phyloP scores from a whole-genome alignment of 37 sponge, comb jelly and placozoan species.

The Sycon ciliatum region DNA sequence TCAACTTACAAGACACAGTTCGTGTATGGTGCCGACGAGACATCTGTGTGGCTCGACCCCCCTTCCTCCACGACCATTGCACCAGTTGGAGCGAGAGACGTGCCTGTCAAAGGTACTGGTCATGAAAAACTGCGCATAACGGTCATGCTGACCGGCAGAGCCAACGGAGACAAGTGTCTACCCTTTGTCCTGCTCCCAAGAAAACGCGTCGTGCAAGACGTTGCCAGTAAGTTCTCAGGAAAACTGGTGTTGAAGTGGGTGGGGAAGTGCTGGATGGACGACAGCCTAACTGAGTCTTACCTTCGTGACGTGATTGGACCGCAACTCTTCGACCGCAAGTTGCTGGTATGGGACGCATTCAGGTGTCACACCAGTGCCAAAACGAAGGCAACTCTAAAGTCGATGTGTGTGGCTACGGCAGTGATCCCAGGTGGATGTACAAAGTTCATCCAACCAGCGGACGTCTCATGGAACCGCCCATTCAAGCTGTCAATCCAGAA shows the following conservation, averaged over 20 bases:
- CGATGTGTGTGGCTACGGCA: too few species aligned
- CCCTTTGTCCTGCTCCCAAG: conserved; percentile 48
- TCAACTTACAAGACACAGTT: not conserved
- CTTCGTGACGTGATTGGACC: conserved; percentile 17
- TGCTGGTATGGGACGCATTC: conserved; percentile 48
- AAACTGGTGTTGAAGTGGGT: conserved; percentile 18
- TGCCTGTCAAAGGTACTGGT: conserved; percentile 35
- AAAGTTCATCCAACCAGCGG: conserved; percentile 13
- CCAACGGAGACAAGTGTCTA: conserved; percentile 37
- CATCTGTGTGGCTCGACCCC: conserved; percentile 49
- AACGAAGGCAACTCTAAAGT: too few species aligned
- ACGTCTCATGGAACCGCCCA: not conserved
- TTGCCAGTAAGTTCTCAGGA: too few species aligned
- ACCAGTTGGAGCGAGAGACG: conserved; percentile 23
- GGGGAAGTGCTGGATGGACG: conserved; percentile 46
- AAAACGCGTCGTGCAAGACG: too few species aligned
- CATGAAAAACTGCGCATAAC: conserved; percentile 49
- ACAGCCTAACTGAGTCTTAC: conserved; percentile 35
- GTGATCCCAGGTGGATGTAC: conserved; percentile 8
- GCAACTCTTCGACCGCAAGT: conserved; percentile 16
- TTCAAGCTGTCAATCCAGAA: not conserved
- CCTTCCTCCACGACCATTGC: conserved; percentile 43
- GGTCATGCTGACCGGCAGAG: conserved; percentile 36
- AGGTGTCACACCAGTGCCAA: conserved; percentile 46
- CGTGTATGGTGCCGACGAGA: conserved; percentile 42